Evolutionary conservation across 2,113 vertebrate species (phyloP).

Genomic region (Pseudopipra pipra): DNA sequence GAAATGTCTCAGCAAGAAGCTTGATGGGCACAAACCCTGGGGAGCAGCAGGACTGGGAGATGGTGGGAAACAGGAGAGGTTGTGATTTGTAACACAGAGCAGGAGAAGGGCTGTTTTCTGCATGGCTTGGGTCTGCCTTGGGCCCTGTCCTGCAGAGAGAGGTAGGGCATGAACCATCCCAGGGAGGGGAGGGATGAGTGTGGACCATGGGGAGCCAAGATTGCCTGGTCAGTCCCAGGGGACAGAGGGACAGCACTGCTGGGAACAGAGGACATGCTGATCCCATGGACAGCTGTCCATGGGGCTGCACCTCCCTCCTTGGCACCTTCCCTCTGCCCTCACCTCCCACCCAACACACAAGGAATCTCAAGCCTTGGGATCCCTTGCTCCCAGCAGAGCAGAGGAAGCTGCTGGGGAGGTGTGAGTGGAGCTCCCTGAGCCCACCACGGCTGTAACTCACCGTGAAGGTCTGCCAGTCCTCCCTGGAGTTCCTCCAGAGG

Average conservation of each 20-base stretch:
- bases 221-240: background rate
- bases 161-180: no score
- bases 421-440: fast-evolving
- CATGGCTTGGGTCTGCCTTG: background rate
- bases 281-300: background rate
- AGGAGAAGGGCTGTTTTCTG: background rate
- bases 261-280: fast-evolving
- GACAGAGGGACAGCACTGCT: background rate
- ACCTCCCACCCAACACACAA: background rate
- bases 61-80: background rate
- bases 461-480: constrained; percentile 83
- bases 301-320: background rate
- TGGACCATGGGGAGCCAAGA: no score
- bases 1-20: background rate
- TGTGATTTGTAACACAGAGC: fast-evolving
- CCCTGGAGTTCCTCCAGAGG: constrained; percentile 84
- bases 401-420: background rate
- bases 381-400: background rate
- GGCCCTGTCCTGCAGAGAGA: background rate
- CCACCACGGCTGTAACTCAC: constrained; percentile 1
- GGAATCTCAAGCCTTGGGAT: fast-evolving
- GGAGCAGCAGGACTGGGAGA: background rate
- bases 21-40: background rate
- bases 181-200: background rate
- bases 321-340: background rate